Percentiles rank a stretch among this genome's conserved stretches.
These are phyloP conservation scores for Abrostola tripartita DNA, from an alignment of 2,888 invertebrate genomes.

Conservation along the genomic window DNA sequence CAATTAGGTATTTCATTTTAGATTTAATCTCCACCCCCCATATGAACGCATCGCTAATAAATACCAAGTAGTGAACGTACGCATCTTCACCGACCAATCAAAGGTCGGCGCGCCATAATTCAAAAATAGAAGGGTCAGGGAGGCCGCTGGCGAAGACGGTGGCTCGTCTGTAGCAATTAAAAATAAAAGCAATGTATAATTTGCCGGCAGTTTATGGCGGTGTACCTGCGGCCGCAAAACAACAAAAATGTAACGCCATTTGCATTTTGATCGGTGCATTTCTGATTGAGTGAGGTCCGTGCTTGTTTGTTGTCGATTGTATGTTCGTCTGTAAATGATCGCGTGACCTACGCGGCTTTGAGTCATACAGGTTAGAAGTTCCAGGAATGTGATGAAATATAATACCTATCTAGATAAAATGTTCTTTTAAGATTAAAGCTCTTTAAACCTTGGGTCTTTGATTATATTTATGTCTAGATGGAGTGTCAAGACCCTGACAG, in stretches of 20 bases:
- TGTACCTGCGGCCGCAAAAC: constrained; percentile 73
- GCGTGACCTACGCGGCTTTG: neutral
- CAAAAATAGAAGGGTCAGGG: constrained; percentile 80
- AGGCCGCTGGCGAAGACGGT: constrained; percentile 83
- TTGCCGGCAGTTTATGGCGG: constrained; percentile 84
- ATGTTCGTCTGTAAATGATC: neutral
- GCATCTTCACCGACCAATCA: constrained; percentile 77
- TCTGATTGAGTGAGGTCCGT: constrained; percentile 81
- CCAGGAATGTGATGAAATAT: no score
- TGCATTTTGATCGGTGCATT: constrained; percentile 83
- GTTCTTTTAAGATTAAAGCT: no score
- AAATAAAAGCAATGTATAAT: constrained; percentile 86
- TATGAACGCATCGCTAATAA: constrained; percentile 66
- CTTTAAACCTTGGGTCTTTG: no score
- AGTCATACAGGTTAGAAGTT: no score
- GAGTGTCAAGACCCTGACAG: no score
- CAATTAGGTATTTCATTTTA: constrained; percentile 62
- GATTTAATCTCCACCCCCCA: constrained; percentile 68
- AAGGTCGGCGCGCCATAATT: constrained; percentile 83
- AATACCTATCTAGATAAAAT: no score
- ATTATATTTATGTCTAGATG: no score
- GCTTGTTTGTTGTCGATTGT: constrained; percentile 34
- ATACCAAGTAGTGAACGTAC: constrained; percentile 55
- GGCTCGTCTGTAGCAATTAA: constrained; percentile 84
- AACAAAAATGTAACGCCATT: constrained; percentile 70